phyloP scores from a whole-genome alignment of 2,888 invertebrate species.

The Incurvaria masculella region DNA sequence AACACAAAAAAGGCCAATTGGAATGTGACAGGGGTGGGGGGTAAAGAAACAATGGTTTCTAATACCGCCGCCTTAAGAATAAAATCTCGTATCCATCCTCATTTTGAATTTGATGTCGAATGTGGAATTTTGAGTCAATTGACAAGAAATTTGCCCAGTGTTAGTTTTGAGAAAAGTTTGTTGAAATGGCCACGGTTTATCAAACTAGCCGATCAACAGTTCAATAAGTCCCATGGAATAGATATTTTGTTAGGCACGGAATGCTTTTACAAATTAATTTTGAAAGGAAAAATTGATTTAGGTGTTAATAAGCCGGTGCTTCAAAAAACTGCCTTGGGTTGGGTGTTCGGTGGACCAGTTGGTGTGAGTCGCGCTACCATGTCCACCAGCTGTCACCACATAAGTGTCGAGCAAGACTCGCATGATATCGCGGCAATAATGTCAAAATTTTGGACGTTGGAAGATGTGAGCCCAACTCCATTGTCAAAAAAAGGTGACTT shows the following conservation, averaged over 20 bases:
- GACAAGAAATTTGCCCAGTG: too few relatives aligned
- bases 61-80: too few relatives aligned
- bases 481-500: conserved; percentile 8
- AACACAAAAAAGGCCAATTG: too few relatives aligned
- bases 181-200: background rate
- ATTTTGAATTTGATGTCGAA: too few relatives aligned
- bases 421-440: background rate
- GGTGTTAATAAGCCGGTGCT: background rate
- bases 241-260: background rate
- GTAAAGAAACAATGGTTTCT: too few relatives aligned
- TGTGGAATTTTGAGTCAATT: too few relatives aligned
- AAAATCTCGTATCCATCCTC: too few relatives aligned
- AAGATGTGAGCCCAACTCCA: background rate
- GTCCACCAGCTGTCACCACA: background rate
- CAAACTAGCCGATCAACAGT: background rate
- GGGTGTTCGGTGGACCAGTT: background rate
- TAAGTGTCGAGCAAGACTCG: background rate
- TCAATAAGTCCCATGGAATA: background rate
- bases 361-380: background rate
- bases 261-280: background rate
- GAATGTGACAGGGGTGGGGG: too few relatives aligned
- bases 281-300: background rate
- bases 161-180: background rate
- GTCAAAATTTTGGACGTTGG: background rate
- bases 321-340: background rate